A percentile compares a stretch with the other conserved stretches of the same genome.
These are phyloP conservation scores for Eristalis pertinax DNA, from an alignment of 2,888 invertebrate genomes.

Conservation along the genomic window DNA sequence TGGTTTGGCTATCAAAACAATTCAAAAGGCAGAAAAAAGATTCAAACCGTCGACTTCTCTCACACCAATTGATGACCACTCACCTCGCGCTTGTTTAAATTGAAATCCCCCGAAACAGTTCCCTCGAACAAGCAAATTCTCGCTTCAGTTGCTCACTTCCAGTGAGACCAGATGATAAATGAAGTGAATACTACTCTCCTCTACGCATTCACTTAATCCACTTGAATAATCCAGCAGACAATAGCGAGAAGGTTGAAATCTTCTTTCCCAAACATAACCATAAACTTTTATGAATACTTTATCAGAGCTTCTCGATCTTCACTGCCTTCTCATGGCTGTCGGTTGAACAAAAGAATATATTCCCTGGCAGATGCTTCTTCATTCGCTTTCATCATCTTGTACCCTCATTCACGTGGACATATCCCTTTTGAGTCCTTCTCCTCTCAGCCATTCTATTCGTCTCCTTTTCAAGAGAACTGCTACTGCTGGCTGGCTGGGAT, in stretches of 20 bases:
- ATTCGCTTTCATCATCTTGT: background rate
- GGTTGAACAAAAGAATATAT: slow-evolving; percentile 51
- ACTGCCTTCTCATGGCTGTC: slow-evolving; percentile 9
- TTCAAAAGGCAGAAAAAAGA: background rate
- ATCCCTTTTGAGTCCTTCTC: background rate
- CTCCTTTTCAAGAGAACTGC: background rate
- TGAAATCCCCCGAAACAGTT: too few species aligned
- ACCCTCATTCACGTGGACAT: background rate
- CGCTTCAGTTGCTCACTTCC: background rate
- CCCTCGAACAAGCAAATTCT: background rate
- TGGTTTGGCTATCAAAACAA: background rate
- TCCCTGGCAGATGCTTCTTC: slow-evolving; percentile 54
- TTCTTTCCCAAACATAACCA: slow-evolving; percentile 19
- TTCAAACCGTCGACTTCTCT: background rate
- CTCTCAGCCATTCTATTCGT: slow-evolving; percentile 2
- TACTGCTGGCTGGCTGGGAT: background rate
- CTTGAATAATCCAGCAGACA: slow-evolving; percentile 14
- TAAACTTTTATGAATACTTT: slow-evolving; percentile 37
- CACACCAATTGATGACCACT: background rate
- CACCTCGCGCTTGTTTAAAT: background rate
- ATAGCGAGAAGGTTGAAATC: background rate
- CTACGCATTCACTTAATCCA: slow-evolving; percentile 27
- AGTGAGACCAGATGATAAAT: background rate
- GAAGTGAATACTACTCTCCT: background rate
- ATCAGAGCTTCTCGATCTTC: slow-evolving; percentile 49